phyloP scores from a whole-genome alignment of 2,888 invertebrate species.

The Eupithecia inturbata region DNA sequence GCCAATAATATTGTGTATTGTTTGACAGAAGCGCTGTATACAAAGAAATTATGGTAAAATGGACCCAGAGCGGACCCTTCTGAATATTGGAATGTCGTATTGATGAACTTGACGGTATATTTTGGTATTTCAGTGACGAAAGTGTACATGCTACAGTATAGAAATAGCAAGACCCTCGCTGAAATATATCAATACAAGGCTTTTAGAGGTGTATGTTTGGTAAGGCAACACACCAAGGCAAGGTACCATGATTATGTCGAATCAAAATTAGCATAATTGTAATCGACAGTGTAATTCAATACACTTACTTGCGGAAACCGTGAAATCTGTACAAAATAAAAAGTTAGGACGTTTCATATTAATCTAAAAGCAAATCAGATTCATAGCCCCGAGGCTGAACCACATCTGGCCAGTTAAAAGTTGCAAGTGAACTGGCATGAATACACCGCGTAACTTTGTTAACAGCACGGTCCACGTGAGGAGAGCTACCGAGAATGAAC shows the following conservation, averaged over 20 bases:
- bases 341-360: constrained; percentile 65
- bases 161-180: neutral
- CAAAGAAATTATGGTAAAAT: constrained; percentile 70
- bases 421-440: constrained; percentile 76
- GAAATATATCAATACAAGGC: neutral
- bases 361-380: constrained; percentile 79
- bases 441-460: constrained; percentile 77
- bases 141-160: neutral
- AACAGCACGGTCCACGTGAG: constrained; percentile 52
- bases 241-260: neutral
- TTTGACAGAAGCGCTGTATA: constrained; percentile 68
- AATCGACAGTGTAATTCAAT: neutral
- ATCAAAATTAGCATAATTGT: neutral
- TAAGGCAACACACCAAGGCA: too few relatives aligned
- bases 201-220: too few relatives aligned
- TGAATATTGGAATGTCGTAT: constrained; percentile 15
- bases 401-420: constrained; percentile 83
- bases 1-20: constrained; percentile 73
- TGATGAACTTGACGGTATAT: constrained; percentile 6
- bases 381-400: constrained; percentile 69
- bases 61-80: constrained; percentile 41
- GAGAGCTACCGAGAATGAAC: constrained; percentile 29
- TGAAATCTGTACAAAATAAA: constrained; percentile 53
- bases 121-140: constrained; percentile 5
- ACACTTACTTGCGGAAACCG: constrained; percentile 4